A percentile compares a stretch with the other conserved stretches of the same genome.
Evolutionary conservation across 2,888 invertebrate genomes (phyloP).

Genomic region (Papilio elwesi): DNA sequence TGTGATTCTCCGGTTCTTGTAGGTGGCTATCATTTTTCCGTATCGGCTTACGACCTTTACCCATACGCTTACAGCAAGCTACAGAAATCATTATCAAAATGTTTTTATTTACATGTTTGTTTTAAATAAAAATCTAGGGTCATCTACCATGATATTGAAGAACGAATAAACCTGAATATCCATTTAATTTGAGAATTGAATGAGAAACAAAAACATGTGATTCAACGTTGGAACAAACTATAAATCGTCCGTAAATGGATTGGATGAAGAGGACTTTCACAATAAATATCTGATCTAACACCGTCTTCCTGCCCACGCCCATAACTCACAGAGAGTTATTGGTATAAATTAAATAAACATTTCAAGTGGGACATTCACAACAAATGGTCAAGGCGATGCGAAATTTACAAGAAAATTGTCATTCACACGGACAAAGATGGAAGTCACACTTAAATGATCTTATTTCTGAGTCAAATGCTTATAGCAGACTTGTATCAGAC

Average conservation of each 20-base stretch:
- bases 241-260: conserved; percentile 75
- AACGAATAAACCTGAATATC: conserved; percentile 48
- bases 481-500: neutral
- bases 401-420: conserved; percentile 68
- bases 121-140: too few species aligned
- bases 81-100: too few species aligned
- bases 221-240: conserved; percentile 51
- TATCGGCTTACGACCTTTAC: neutral
- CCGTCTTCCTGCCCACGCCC: conserved; percentile 78
- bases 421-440: conserved; percentile 49
- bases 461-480: conserved; percentile 48
- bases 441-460: conserved; percentile 52
- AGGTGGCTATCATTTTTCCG: neutral
- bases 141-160: neutral
- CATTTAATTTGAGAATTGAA: conserved; percentile 37
- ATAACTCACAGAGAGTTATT: conserved; percentile 80
- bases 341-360: conserved; percentile 82
- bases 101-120: too few species aligned
- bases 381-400: conserved; percentile 68
- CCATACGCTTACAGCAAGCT: too few species aligned
- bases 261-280: conserved; percentile 72
- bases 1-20: neutral
- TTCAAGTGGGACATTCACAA: conserved; percentile 75
- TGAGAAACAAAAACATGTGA: conserved; percentile 36
- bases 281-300: conserved; percentile 80